Evolutionary conservation across 2,113 vertebrate genomes (phyloP), one percentile per base, ranked within the genome.

Genomic region (Mesocricetus auratus): DNA sequence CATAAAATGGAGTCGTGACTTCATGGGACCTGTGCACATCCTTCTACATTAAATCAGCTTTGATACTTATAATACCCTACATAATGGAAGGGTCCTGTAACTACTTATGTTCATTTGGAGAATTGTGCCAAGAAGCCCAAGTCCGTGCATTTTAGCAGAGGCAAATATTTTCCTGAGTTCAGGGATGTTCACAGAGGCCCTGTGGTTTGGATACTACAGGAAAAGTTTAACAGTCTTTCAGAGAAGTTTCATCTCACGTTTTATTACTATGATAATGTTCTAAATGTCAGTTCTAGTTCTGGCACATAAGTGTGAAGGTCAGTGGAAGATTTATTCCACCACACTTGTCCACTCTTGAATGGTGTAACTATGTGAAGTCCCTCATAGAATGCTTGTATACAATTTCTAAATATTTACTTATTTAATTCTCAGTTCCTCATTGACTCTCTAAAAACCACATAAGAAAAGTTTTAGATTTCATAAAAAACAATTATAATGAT

Each of bases 381-480:
- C 29, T 92, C 50, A 69, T 1, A 36, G 29, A 86, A 7, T 86
- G 75, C 33, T 36, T 92, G 53, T 8, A 2, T 7, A 89, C 19
- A 81, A 85, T 94, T 92, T 87, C 3, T 69, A 60, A 85, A 83
- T 36, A 90, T 19, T 86, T 88, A 39, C 13, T 53, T 47, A 89
- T 68, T 13, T 89, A 71, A n/a, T 29, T 29, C 10, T 78, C 2
- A 21, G 7, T 81, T 95, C 9, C 88, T 87, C 75, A 75, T 60
- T 77, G 53, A 33, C 58, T 86, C 17, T 94, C 60, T 66, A 6
- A 93, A 97, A 92, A 24, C 8, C 56, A 78, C 3, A 85, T 96
- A 73, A 78, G 47, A 91, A 96, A 83, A 60, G 1, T 75, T 94
- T 94, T 68, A 36, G 22, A 24, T 86, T 78, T 97, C 29, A 87